Evolutionary conservation across 1,140 invertebrate species (phyloP).

Genomic region (silkworm (Bombyx mori)): ASM3026992v2 NC_085113.1:6502501-6503000

Average conservation of each 20-base stretch:
- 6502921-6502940: conserved; percentile 61
- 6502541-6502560: conserved; percentile 65
- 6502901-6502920: conserved; percentile 61
- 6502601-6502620: conserved; percentile 61
- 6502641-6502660: conserved; percentile 65
- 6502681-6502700: conserved; percentile 62
- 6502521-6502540: conserved; percentile 64
- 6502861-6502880: conserved; percentile 68
- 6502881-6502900: conserved; percentile 56
- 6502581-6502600: conserved; percentile 52
- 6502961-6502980: conserved; percentile 58
- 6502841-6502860: conserved; percentile 59
- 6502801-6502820: conserved; percentile 65
- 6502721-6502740: conserved; percentile 62
- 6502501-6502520: conserved; percentile 61
- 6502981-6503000: conserved; percentile 54
- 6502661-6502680: conserved; percentile 63
- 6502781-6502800: conserved; percentile 58
- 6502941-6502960: conserved; percentile 64
- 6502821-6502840: conserved; percentile 64
- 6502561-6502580: conserved; percentile 62
- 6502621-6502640: conserved; percentile 62
- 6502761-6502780: conserved; percentile 61
- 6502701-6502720: conserved; percentile 63
- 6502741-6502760: conserved; percentile 65